Base-by-base conservation (phyloP, 1,140 invertebrate genomes). In the Danaus plexippus region DNA sequence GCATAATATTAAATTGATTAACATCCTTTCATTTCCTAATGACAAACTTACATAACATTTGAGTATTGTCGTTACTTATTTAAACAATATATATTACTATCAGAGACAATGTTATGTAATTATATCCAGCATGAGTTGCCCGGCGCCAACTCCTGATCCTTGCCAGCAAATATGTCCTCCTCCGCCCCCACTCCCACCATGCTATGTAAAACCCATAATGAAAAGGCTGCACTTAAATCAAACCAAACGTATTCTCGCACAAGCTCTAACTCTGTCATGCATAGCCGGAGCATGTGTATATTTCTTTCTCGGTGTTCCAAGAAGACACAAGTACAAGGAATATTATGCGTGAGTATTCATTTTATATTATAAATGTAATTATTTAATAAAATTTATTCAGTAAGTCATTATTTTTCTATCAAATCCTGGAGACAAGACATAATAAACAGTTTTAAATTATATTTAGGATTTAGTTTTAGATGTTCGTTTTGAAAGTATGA, bases 271-370 rank as follows among this genome's bases (percentile, higher is more conserved):
- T 0, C 13, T 77, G 0, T 54, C 64, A 6, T 52, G 49, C 9
- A 7, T 73, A 0, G 69, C 53, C 13, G 82, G 82, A 0, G 9
- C 52, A 0, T 60, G 49, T 43, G 45, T 65, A 6, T 77, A 76
- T 45, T 52, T 71, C 9, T 67, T 76, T 13, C 9, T 78, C 10
- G 67, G 52, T 6, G 0, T 32, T 7, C 73, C 71, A 5, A 61
- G 76, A 9, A 73, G 12, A 49, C 60, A 52, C 9, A 50, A 45
- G 12, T 85, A 85, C 47, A 70, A 47, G 44, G 75, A 82, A 5
- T 85, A 64, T 65, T 81, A 85, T 75, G 61, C 51, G 80, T 85
- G 66, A 75, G 80, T 76, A 54, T 46, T 1, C 43, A 3, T 9
- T 13, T 0, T 11, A 43, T 32, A 32, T 4, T 32, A 32, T 32